These are phyloP conservation scores for Heteromormyrus szaboi DNA, from an alignment of 2,797 vertebrate species.

Conservation along the genomic window DNA sequence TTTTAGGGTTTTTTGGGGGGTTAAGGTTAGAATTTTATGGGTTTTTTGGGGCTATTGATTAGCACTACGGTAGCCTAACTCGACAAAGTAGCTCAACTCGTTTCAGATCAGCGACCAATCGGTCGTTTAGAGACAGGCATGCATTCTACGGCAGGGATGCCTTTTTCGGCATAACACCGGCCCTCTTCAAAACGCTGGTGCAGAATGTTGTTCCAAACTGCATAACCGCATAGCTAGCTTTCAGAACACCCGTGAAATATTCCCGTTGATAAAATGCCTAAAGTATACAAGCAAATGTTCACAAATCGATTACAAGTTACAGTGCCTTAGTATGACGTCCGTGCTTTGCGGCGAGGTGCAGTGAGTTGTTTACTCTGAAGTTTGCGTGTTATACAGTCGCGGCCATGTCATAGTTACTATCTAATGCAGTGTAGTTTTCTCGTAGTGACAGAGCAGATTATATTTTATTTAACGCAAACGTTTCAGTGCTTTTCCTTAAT, in stretches of 20 bases:
- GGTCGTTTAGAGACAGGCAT: no score
- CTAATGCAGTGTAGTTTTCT: neutral
- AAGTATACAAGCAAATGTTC: neutral
- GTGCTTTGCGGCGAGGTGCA: neutral
- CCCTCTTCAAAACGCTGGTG: neutral
- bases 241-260: neutral
- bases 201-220: neutral
- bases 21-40: no score
- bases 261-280: neutral
- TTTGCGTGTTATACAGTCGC: neutral
- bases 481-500: neutral
- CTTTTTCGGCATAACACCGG: neutral
- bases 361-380: neutral
- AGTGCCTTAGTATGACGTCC: neutral
- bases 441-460: neutral
- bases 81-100: no score
- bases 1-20: no score
- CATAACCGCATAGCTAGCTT: neutral
- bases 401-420: neutral
- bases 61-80: no score
- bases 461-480: neutral
- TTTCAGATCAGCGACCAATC: no score
- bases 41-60: no score
- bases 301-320: neutral
- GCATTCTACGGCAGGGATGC: no score